These are phyloP conservation scores for Selene dorsalis DNA, from an alignment of 2,797 vertebrate genomes.

Conservation along the genomic window DNA sequence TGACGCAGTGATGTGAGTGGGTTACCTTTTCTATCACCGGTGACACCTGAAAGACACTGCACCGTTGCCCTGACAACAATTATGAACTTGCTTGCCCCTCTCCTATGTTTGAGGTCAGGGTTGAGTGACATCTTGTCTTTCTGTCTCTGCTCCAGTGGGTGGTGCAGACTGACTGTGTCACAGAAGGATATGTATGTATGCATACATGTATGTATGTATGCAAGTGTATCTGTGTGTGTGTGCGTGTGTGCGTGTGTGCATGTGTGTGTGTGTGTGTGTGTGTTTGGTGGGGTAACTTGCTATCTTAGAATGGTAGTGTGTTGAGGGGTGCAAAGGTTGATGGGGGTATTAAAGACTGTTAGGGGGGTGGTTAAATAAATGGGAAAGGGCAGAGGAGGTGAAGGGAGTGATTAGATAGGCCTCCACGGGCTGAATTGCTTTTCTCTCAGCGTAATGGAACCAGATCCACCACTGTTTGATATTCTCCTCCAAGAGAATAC, in stretches of 20 bases:
- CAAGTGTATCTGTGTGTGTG: conserved; percentile 2
- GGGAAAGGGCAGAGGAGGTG: conserved; percentile 23
- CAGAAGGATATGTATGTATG: conserved; percentile 37
- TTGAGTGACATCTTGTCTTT: conserved; percentile 75
- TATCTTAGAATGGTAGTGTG: conserved; percentile 3
- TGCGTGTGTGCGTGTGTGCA: conserved; percentile 18
- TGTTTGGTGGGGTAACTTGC: neutral
- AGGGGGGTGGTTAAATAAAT: conserved; percentile 52
- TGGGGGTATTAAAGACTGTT: conserved; percentile 38
- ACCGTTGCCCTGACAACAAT: conserved; percentile 76
- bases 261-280: neutral
- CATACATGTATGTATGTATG: conserved; percentile 7
- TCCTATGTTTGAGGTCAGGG: conserved; percentile 65
- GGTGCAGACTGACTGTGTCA: conserved; percentile 62
- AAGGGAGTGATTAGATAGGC: conserved; percentile 35
- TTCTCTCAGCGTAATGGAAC: conserved; percentile 27
- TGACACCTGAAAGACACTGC: conserved; percentile 81
- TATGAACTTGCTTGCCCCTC: conserved; percentile 58
- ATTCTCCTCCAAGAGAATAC: conserved; percentile 24
- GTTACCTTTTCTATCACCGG: conserved; percentile 65
- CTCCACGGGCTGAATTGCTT: conserved; percentile 22
- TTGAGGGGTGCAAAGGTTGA: conserved; percentile 29
- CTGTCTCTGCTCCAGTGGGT: conserved; percentile 70
- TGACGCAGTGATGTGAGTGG: conserved; percentile 49
- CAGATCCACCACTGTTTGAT: conserved; percentile 35